phyloP scores from a whole-genome alignment of 2,797 vertebrate genomes.

The Alfaro cultratus region DNA sequence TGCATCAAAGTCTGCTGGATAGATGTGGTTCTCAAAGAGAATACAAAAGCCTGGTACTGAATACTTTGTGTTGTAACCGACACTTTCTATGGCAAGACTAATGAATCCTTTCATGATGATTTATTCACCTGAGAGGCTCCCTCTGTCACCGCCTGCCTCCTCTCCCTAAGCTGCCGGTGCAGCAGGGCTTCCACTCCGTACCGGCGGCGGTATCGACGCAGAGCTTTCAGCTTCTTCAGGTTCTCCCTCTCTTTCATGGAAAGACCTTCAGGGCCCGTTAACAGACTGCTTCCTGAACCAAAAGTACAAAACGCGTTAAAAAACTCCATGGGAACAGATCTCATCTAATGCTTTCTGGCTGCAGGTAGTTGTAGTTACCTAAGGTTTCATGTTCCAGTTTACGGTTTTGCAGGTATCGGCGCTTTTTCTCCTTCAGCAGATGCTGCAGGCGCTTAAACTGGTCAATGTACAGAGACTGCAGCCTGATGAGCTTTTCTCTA shows the following conservation, averaged over 20 bases:
- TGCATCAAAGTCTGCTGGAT: too few relatives aligned
- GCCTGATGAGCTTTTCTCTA: constrained; percentile 93
- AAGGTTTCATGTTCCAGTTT: constrained; percentile 92
- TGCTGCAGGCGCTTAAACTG: constrained; percentile 98
- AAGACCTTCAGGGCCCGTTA: constrained; percentile 91
- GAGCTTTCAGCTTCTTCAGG: constrained; percentile 91
- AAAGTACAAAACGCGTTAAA: constrained; percentile 1
- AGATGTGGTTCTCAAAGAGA: too few relatives aligned
- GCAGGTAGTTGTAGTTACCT: constrained; percentile 62
- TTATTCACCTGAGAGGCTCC: constrained; percentile 86
- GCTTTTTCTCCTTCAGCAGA: constrained; percentile 95
- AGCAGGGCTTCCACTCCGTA: constrained; percentile 95
- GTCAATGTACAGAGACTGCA: constrained; percentile 98
- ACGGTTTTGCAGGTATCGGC: constrained; percentile 90
- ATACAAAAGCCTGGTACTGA: too few relatives aligned
- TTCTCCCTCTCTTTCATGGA: constrained; percentile 92
- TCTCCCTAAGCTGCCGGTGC: constrained; percentile 91
- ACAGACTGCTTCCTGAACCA: constrained; percentile 88
- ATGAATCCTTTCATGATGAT: too few relatives aligned
- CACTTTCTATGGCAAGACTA: too few relatives aligned
- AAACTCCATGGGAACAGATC: not conserved
- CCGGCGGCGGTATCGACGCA: constrained; percentile 93
- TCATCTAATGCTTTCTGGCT: not conserved
- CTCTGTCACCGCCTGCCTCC: constrained; percentile 89
- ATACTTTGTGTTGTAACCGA: too few relatives aligned